phyloP scores from a whole-genome alignment of 2,113 vertebrate species.

The Dascyllus trimaculatus region DNA sequence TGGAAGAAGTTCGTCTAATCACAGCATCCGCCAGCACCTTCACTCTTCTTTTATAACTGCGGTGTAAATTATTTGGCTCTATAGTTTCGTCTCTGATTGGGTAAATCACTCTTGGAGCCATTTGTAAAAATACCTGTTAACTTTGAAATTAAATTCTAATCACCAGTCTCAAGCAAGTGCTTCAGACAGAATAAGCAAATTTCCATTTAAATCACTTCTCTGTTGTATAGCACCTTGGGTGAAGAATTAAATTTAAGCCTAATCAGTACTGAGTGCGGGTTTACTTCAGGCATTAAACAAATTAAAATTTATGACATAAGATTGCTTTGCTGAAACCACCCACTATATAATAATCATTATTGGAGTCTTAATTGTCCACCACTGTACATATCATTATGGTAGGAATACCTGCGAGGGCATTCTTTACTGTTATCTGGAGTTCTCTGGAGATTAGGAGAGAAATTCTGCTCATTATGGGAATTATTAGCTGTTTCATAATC shows the following conservation, averaged over 20 bases:
- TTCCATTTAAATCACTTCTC: conserved; percentile 74
- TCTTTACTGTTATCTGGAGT: conserved; percentile 44
- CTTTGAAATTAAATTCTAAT: conserved; percentile 69
- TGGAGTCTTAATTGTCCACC: conserved; percentile 68
- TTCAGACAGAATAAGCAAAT: conserved; percentile 70
- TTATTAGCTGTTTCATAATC: conserved; percentile 50
- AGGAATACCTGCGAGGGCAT: conserved; percentile 58
- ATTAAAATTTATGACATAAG: conserved; percentile 74
- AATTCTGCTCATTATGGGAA: conserved; percentile 51
- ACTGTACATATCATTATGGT: conserved; percentile 66
- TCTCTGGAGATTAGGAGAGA: conserved; percentile 39
- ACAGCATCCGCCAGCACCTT: neutral
- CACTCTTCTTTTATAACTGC: conserved; percentile 6
- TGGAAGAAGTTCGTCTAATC: conserved; percentile 22
- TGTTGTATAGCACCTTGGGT: conserved; percentile 65
- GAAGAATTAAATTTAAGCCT: conserved; percentile 66
- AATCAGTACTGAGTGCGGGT: conserved; percentile 74
- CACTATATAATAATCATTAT: conserved; percentile 69
- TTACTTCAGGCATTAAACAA: conserved; percentile 75
- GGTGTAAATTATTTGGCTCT: conserved; percentile 12
- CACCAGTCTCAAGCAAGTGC: conserved; percentile 55
- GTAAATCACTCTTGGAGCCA: conserved; percentile 5
- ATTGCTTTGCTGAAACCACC: conserved; percentile 56
- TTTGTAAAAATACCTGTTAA: conserved; percentile 42
- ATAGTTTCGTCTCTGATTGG: conserved; percentile 5